These are phyloP conservation scores for Bos taurus DNA, from an alignment of 2,113 vertebrate genomes.

Conservation along the genomic window ARS-UCD2.0 NC_037329.1:99323001-99323500, in stretches of 20 bases:
- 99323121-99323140: background rate
- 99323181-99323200: background rate
- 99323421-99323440: background rate
- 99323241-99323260: background rate
- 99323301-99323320: background rate
- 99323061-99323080: background rate
- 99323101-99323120: background rate
- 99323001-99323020: background rate
- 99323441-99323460: background rate
- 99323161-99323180: background rate
- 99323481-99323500: background rate
- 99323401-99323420: background rate
- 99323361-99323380: background rate
- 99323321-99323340: background rate
- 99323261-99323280: background rate
- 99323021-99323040: background rate
- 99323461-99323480: background rate
- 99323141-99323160: rapidly evolving
- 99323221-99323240: background rate
- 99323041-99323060: background rate
- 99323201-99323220: background rate
- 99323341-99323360: background rate
- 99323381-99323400: background rate
- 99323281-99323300: background rate
- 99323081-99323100: background rate